Evolutionary conservation across 2,888 invertebrate species (phyloP), one percentile per base, ranked within the genome.

Genomic region (Caenorhabditis sp.): DNA sequence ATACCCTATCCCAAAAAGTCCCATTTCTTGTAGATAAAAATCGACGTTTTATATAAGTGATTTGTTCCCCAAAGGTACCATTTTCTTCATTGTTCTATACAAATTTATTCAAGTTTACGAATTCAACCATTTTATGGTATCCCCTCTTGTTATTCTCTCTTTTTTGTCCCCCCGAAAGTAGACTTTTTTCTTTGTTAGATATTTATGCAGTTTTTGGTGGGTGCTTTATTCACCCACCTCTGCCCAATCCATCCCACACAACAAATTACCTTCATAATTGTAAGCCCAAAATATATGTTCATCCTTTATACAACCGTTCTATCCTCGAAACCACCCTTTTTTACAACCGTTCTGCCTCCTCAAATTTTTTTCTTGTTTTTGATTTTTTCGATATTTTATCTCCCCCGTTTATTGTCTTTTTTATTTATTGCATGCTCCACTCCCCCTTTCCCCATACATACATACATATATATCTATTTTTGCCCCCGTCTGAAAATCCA

Each of bases 271-370:
- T 43, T 43, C 43, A 43, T 43, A 57, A 57, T n/a, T 53, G 23
- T 21, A 23, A 20, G 25, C 63, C 59, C 59, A 43, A 43, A 43
- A 62, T 63, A 65, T 64, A n/a, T n/a, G n/a, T n/a, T n/a, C n/a
- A n/a, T n/a, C n/a, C 60, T 66, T 71, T 70, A 78, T 73, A 78
- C 73, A 76, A 76, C 73, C 73, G 61, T 65, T 76, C 75, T 65
- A 62, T 67, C 70, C 75, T 73, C 75, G 26, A 53, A 53, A 26
- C 20, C 38, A 1, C 43, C 56, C 31, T 53, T 53, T 58, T 71
- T 66, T 77, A 67, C 69, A 75, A 77, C 75, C 72, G 49, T 74
- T 72, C 78, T 78, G 72, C 78, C 78, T 75, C 78, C 54, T 43
- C 43, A 38, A n/a, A n/a, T n/a, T n/a, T n/a, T n/a, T n/a, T n/a